These are phyloP conservation scores for Aethina tumida DNA, from an alignment of 1,140 invertebrate genomes.

Conservation along the genomic window DNA sequence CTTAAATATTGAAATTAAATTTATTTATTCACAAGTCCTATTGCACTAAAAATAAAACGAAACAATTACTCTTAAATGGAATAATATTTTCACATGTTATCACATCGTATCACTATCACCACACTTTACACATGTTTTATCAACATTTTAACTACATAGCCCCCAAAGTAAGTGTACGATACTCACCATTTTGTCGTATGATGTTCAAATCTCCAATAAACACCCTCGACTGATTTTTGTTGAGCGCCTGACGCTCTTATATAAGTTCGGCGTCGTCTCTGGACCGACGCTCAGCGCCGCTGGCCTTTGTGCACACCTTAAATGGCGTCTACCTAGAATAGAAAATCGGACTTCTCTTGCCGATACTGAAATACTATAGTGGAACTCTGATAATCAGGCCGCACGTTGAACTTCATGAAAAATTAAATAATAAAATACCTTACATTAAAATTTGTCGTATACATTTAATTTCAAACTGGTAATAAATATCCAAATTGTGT, in stretches of 20 bases:
- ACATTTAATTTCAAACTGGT: too few species aligned
- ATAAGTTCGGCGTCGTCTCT: slow-evolving; percentile 25
- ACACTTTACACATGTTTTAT: not conserved
- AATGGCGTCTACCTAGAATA: slow-evolving; percentile 32
- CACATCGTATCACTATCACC: slow-evolving; percentile 2
- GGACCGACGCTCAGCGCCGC: slow-evolving; percentile 8
- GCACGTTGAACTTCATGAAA: too few species aligned
- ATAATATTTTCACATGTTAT: not conserved
- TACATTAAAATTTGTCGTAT: too few species aligned
- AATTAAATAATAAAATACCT: too few species aligned
- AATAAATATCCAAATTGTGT: too few species aligned
- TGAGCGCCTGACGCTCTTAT: slow-evolving; percentile 20
- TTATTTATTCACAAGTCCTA: not conserved
- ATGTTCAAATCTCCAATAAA: slow-evolving; percentile 23
- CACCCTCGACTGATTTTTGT: slow-evolving; percentile 28
- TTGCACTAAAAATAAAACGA: not conserved
- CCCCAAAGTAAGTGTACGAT: too few species aligned
- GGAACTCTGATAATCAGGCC: too few species aligned
- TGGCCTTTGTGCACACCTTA: slow-evolving; percentile 26
- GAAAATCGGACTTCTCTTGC: slow-evolving; percentile 15
- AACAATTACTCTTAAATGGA: not conserved
- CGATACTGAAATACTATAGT: slow-evolving; percentile 25
- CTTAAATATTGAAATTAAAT: not conserved
- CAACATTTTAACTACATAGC: slow-evolving; percentile 4
- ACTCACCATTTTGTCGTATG: slow-evolving; percentile 30